A percentile compares a stretch with the other conserved stretches of the same genome.
phyloP scores from a whole-genome alignment of 2,113 vertebrate species.

The Tylochromis polylepis region DNA sequence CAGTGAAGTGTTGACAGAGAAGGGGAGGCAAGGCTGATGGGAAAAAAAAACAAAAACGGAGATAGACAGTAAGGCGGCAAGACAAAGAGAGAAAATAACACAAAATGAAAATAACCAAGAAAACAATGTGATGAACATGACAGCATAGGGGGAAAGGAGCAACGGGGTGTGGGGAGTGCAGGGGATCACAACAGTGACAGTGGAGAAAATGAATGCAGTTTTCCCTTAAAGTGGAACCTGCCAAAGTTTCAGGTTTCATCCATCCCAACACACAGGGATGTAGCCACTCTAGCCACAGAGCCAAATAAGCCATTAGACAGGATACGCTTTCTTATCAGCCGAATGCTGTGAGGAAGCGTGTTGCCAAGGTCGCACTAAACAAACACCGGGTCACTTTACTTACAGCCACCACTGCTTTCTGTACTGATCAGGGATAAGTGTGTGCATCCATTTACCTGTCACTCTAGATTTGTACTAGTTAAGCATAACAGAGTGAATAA shows the following conservation, averaged over 20 bases:
- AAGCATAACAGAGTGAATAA: not conserved
- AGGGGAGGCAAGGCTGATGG: slow-evolving; percentile 15
- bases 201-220: not conserved
- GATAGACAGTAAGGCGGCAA: not conserved
- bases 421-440: not conserved
- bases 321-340: slow-evolving; percentile 35
- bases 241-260: slow-evolving; percentile 10
- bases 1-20: slow-evolving; percentile 58
- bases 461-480: not conserved
- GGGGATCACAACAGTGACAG: not conserved
- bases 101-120: slow-evolving; percentile 27
- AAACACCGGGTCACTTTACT: slow-evolving; percentile 22
- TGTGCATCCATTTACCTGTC: not conserved
- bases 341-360: not conserved
- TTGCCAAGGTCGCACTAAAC: slow-evolving; percentile 16
- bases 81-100: slow-evolving; percentile 17
- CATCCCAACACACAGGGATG: slow-evolving; percentile 7
- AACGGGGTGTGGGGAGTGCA: not conserved
- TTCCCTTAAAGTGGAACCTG: not conserved
- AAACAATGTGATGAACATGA: slow-evolving; percentile 7
- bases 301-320: slow-evolving; percentile 57
- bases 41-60: not conserved
- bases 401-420: not conserved
- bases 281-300: slow-evolving; percentile 12
- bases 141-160: not conserved